Evolutionary conservation across 2,797 vertebrate species (phyloP), one percentile per base, ranked within the genome.

Genomic region (Onychomys leucogaster): DNA sequence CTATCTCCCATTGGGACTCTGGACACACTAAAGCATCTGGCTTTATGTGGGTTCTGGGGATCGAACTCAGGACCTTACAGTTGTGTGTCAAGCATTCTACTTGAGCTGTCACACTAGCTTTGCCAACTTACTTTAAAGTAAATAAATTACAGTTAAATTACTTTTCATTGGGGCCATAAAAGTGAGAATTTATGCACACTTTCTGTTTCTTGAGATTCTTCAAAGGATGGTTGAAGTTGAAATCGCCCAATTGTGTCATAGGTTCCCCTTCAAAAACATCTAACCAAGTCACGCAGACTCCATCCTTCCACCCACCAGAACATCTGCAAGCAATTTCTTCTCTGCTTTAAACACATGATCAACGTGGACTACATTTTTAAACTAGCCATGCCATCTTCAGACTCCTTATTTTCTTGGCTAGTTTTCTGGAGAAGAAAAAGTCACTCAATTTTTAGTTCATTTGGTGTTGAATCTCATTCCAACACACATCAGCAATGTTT

Each of bases 241-340:
- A 93, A 73, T 43, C 4, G 78, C 2, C 16, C 84, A 21, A 19
- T 32, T 69, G 19, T 80, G 25, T 76, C 57, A 10, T 4, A 84
- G 17, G 4, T 76, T 84, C 65, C 67, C 37, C 19, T 71, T 55
- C 16, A 46, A 63, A 94, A 89, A 13, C 37, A 46, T 59, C 63
- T 61, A 6, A 32, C 93, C 55, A 65, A 67, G 34, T 81, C 41
- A 21, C 49, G 1, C 19, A 95, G 63, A 46, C 17, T 23, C 6
- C 29, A 34, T 5, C 23, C 9, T 91, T 87, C 82, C 13, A 86
- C 57, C 49, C 10, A 55, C 13, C 29, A 61, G 88, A 73, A 84
- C 76, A 91, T 88, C 84, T 98, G 76, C 49, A 57, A 96, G 88
- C 29, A 94, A 63, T 92, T 91, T 75, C 29, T 96, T 67, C 90